Base-by-base conservation (phyloP, 2,888 invertebrate species). In the Caenorhabditis japonica region DNA sequence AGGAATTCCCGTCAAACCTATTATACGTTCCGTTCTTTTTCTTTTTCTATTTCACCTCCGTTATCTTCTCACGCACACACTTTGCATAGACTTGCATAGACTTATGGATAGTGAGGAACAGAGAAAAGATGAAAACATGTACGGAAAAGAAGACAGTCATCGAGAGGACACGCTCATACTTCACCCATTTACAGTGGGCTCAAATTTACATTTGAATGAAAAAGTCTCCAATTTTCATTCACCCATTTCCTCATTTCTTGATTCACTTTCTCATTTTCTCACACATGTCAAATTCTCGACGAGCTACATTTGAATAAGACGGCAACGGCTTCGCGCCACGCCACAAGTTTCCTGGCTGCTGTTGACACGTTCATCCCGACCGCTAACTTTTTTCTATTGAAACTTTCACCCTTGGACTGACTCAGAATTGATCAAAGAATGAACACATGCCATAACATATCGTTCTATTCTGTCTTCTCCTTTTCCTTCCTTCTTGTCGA, bases 131-230 rank as follows among this genome's bases (percentile, higher is more conserved):
- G 12, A 30, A 55, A 27, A 27, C n/a, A n/a, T n/a, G n/a, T n/a
- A 39, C 25, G 19, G 30, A 17, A 30, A 47, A 13, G 17, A 17
- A 47, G 38, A 49, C 49, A 49, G 49, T 49, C 30, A 41, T 39
- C 27, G 53, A 33, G 30, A 49, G 19, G 38, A 44, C 36, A 43
- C 21, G 33, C 30, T 33, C 33, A 38, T 43, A 39, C 21, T 51
- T 58, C 12, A 3, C 13, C 23, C 21, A 2, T 43, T 15, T n/a
- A n/a, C 41, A 13, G 34, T 36, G n/a, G 25, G 49, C 59, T 51
- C 47, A 27, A 27, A 66, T 56, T 56, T 66, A 51, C 56, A 64
- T 64, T 64, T 64, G 39, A 64, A 64, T 64, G 21, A 41, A 43
- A 23, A 23, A n/a, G n/a, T n/a, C n/a, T 33, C 36, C 44, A 23